phyloP scores from a whole-genome alignment of 2,797 vertebrate species.

The Dromococcyx pavoninus region DNA sequence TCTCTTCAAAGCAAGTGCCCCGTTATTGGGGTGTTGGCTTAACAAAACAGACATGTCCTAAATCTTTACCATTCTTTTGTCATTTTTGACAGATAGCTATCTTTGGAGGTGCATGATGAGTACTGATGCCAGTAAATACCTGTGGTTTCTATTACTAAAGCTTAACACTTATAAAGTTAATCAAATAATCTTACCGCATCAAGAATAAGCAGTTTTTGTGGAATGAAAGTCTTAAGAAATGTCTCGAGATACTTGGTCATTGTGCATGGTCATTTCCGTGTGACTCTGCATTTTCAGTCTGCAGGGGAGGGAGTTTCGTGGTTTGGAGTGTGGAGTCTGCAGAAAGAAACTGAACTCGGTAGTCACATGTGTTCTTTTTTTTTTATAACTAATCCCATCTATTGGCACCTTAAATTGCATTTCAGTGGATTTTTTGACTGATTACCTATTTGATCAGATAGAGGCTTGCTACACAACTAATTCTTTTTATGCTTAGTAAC shows the following conservation, averaged over 20 bases:
- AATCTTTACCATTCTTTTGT: slow-evolving; percentile 24
- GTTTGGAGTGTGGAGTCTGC: background rate
- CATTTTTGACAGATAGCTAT: slow-evolving; percentile 27
- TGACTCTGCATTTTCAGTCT: background rate
- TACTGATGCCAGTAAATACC: slow-evolving; percentile 2
- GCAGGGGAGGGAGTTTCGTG: background rate
- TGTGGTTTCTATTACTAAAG: slow-evolving; percentile 49
- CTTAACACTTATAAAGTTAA: background rate
- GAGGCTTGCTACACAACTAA: background rate
- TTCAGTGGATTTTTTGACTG: slow-evolving; percentile 5
- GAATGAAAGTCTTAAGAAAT: background rate
- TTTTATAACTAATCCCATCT: background rate
- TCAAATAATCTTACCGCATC: background rate
- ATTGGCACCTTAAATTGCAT: slow-evolving; percentile 1
- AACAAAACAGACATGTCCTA: slow-evolving; percentile 21
- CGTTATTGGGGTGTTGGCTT: slow-evolving; percentile 48
- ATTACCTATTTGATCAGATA: slow-evolving; percentile 33
- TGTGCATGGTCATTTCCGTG: background rate
- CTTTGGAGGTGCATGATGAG: background rate
- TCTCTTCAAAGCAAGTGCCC: slow-evolving; percentile 42
- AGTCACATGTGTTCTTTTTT: background rate
- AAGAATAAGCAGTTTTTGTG: background rate
- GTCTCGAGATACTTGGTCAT: background rate
- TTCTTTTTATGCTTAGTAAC: background rate
- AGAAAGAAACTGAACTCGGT: background rate